Conservation (phyloP, 1,140 invertebrate species). For the Papilio helenus region DNA sequence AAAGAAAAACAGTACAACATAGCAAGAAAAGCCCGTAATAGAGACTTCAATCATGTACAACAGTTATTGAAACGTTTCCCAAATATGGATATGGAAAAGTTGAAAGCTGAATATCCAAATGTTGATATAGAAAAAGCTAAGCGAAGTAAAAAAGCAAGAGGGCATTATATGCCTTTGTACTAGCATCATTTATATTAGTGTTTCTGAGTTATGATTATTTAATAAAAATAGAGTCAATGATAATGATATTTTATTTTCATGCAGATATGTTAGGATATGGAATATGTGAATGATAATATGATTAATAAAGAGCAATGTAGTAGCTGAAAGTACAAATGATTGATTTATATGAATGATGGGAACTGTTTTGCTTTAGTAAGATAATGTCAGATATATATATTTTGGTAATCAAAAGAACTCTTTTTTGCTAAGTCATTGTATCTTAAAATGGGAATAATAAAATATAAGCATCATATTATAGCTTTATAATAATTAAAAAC, state of each 20-base stretch:
- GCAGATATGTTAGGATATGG: too few species aligned
- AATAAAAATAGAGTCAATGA: background rate
- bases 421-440: background rate
- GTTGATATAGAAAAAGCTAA: constrained; percentile 88
- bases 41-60: constrained; percentile 86
- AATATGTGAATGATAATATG: background rate
- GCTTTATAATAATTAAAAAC: background rate
- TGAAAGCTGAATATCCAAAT: constrained; percentile 90
- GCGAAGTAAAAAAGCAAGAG: constrained; percentile 82
- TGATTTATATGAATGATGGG: too few species aligned
- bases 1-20: constrained; percentile 86
- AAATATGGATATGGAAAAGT: constrained; percentile 87
- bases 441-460: background rate
- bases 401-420: too few species aligned
- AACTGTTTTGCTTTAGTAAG: too few species aligned
- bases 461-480: background rate
- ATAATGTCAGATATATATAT: too few species aligned
- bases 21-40: constrained; percentile 83
- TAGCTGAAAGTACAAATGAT: too few species aligned
- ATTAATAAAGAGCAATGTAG: too few species aligned
- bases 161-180: constrained; percentile 84
- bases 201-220: constrained; percentile 32
- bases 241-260: constrained; percentile 2
- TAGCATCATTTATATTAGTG: constrained; percentile 45
- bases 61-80: constrained; percentile 89